Percentiles rank a stretch among this genome's conserved stretches.
Evolutionary conservation across 2,113 vertebrate species (phyloP).

Genomic region (Puffinus mauretanicus): DNA sequence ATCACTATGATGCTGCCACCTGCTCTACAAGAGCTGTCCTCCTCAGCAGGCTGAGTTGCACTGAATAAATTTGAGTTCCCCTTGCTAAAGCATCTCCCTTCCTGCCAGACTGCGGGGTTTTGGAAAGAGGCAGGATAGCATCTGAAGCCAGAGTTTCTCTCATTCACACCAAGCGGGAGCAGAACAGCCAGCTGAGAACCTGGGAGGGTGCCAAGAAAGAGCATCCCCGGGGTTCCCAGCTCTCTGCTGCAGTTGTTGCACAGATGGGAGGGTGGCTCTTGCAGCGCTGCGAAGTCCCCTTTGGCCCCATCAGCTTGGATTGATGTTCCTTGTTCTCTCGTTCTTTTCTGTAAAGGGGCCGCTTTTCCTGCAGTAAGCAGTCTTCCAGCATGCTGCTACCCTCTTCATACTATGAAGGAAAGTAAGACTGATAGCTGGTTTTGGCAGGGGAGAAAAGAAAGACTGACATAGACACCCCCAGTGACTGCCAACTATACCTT

Average conservation of each 20-base stretch:
- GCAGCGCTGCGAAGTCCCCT: background rate
- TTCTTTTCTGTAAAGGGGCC: background rate
- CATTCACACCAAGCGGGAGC: background rate
- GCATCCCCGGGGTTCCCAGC: background rate
- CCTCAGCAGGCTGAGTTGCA: background rate
- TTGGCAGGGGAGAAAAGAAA: background rate
- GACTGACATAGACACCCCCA: background rate
- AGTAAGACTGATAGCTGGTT: background rate
- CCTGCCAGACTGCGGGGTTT: background rate
- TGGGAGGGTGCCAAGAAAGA: background rate
- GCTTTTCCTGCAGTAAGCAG: background rate
- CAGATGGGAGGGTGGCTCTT: background rate
- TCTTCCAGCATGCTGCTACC: background rate
- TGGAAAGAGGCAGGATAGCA: background rate
- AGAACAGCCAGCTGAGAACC: conserved; percentile 3
- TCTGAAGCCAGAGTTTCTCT: conserved; percentile 3
- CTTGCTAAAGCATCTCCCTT: background rate
- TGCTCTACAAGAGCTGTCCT: background rate
- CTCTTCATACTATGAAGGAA: background rate
- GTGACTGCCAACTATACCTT: background rate
- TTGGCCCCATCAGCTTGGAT: background rate
- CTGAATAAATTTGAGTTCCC: conserved; percentile 26
- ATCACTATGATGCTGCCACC: background rate
- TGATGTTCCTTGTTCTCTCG: background rate
- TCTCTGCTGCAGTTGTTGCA: background rate